phyloP scores from a whole-genome alignment of 2,113 vertebrate genomes.

The Anoura caudifer region DNA sequence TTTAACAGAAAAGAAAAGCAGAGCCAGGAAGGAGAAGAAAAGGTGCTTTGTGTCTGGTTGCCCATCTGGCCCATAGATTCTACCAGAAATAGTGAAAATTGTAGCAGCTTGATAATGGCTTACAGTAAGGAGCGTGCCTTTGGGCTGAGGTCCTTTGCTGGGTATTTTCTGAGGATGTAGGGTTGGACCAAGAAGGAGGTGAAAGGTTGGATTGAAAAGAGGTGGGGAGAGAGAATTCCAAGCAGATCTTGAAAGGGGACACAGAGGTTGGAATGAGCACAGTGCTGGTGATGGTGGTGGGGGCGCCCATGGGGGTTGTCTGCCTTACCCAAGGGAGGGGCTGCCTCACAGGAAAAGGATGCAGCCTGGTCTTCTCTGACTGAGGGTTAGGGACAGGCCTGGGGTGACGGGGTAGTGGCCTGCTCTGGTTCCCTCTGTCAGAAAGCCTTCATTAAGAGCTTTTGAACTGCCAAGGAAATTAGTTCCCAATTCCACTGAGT shows the following conservation, averaged over 20 bases:
- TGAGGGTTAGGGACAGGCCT: not conserved
- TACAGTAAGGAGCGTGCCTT: rapidly evolving
- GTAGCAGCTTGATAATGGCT: not conserved
- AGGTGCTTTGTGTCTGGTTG: not conserved
- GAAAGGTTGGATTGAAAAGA: not conserved
- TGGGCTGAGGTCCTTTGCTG: not conserved
- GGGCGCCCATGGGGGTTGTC: rapidly evolving
- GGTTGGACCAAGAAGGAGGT: not conserved
- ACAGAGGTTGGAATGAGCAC: not conserved
- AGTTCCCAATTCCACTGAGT: not conserved
- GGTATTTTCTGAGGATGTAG: not conserved
- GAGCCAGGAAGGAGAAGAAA: too few species aligned
- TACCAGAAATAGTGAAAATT: not conserved
- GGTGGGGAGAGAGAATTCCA: not conserved
- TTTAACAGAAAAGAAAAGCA: too few species aligned
- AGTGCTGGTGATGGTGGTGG: rapidly evolving
- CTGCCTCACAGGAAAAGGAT: not conserved
- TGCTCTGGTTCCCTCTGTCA: not conserved
- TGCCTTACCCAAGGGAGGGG: not conserved
- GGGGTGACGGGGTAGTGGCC: not conserved
- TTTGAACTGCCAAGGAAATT: slow-evolving; percentile 36
- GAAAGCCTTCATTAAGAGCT: slow-evolving; percentile 11
- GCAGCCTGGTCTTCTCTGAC: not conserved
- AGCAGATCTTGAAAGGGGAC: not conserved
- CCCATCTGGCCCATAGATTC: not conserved